A percentile compares a stretch with the other conserved stretches of the same genome.
These are phyloP conservation scores for Lichenostomus cassidix DNA, from an alignment of 2,113 vertebrate genomes.

Conservation along the genomic window DNA sequence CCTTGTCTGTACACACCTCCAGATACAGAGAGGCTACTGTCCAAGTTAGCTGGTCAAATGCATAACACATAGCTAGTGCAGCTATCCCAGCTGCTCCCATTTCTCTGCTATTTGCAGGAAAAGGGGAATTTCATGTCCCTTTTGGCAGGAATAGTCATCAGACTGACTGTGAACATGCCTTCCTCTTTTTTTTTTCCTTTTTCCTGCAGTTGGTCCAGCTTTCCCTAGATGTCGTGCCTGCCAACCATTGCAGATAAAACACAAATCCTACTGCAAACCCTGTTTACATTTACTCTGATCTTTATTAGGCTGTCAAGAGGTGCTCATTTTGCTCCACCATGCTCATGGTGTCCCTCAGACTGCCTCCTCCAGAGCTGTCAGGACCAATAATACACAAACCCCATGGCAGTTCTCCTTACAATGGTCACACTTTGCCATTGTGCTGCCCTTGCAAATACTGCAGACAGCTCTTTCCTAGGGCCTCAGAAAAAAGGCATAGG, in stretches of 20 bases:
- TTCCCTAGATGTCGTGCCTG: background rate
- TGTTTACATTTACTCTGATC: background rate
- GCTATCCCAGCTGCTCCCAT: background rate
- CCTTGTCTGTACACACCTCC: background rate
- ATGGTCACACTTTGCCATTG: accelerated
- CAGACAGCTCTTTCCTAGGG: background rate
- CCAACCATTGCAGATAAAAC: background rate
- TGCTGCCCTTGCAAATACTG: background rate
- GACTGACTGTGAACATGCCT: background rate
- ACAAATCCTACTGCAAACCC: background rate
- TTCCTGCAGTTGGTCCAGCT: background rate
- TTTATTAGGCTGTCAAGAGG: background rate
- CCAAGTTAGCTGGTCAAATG: background rate
- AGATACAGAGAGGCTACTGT: background rate
- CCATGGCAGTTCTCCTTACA: accelerated
- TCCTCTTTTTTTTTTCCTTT: background rate
- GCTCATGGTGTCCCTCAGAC: background rate
- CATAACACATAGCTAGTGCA: background rate
- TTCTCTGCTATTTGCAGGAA: background rate
- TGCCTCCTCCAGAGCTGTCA: background rate
- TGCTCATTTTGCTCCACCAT: background rate
- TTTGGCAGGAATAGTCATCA: background rate
- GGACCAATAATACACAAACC: accelerated
- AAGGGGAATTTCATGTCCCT: background rate
- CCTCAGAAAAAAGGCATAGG: accelerated